phyloP scores from a whole-genome alignment of 2,888 invertebrate species.

The Lycia hirtaria region DNA sequence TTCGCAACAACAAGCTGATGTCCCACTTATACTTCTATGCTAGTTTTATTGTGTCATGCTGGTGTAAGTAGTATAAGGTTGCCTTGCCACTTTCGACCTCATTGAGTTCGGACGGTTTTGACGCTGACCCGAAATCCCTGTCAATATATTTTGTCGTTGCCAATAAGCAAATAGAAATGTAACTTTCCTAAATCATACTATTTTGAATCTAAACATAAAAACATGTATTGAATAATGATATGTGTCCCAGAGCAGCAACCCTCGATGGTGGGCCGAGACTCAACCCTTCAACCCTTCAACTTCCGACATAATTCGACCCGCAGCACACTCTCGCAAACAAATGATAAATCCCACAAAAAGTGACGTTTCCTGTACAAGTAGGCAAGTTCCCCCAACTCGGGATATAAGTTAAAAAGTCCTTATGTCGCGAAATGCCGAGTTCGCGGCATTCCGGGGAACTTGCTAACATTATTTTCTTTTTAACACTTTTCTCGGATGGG shows the following conservation, averaged over 20 bases:
- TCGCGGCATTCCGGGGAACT: constrained; percentile 18
- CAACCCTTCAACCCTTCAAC: constrained; percentile 14
- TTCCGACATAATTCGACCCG: constrained; percentile 10
- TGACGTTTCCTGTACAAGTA: constrained; percentile 29
- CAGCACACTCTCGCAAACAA: constrained; percentile 17
- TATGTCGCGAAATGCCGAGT: constrained; percentile 19
- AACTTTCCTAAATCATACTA: too few species aligned
- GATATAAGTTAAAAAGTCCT: constrained; percentile 31
- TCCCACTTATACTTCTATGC: too few species aligned
- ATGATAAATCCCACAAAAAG: constrained; percentile 30
- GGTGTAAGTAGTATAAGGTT: too few species aligned
- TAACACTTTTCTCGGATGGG: constrained; percentile 14
- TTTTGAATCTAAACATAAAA: too few species aligned
- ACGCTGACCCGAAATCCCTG: too few species aligned
- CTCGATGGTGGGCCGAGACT: too few species aligned
- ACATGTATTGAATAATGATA: background rate
- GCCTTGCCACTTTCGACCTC: too few species aligned
- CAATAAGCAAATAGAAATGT: too few species aligned
- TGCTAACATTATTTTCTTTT: constrained; percentile 23
- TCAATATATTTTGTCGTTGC: too few species aligned
- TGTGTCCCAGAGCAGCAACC: constrained; percentile 8
- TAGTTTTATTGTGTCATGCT: too few species aligned
- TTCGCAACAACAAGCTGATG: too few species aligned
- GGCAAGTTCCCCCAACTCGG: constrained; percentile 7
- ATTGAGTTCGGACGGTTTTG: too few species aligned